These are phyloP conservation scores for Cuniculus paca DNA, from an alignment of 2,797 vertebrate species.

Conservation along the genomic window DNA sequence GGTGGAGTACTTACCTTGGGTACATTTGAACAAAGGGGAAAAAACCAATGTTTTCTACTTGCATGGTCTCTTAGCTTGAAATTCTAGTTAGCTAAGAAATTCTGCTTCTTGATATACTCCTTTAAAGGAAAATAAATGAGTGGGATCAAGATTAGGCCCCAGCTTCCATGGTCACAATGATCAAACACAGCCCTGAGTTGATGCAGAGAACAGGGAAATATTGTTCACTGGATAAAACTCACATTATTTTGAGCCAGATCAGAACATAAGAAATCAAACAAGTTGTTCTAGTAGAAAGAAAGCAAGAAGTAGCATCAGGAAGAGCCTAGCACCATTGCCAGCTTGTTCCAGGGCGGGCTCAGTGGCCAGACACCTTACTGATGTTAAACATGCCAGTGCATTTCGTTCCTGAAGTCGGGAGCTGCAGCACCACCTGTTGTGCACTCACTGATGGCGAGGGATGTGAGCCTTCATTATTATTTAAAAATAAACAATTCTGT, in stretches of 20 bases:
- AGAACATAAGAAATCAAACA: background rate
- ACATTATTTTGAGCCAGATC: background rate
- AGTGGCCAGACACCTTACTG: background rate
- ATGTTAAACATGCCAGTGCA: background rate
- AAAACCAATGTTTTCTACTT: background rate
- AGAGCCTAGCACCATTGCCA: background rate
- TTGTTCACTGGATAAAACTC: background rate
- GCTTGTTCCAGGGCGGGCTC: background rate
- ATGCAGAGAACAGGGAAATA: background rate
- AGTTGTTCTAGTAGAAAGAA: background rate
- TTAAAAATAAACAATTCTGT: background rate
- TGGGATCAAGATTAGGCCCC: background rate
- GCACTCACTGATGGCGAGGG: background rate
- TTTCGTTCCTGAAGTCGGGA: background rate
- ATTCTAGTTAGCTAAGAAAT: background rate
- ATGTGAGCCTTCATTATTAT: background rate
- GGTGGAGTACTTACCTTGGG: background rate
- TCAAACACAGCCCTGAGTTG: background rate
- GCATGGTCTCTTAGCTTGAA: background rate
- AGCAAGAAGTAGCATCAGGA: background rate
- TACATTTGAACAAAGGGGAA: background rate
- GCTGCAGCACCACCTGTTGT: background rate
- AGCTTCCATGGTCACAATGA: background rate
- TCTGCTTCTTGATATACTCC: background rate
- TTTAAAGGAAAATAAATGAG: conserved; percentile 3